A percentile compares a stretch with the other conserved stretches of the same genome.
These are phyloP conservation scores for Chrosomus eos DNA, from an alignment of 2,797 vertebrate genomes.

Conservation along the genomic window DNA sequence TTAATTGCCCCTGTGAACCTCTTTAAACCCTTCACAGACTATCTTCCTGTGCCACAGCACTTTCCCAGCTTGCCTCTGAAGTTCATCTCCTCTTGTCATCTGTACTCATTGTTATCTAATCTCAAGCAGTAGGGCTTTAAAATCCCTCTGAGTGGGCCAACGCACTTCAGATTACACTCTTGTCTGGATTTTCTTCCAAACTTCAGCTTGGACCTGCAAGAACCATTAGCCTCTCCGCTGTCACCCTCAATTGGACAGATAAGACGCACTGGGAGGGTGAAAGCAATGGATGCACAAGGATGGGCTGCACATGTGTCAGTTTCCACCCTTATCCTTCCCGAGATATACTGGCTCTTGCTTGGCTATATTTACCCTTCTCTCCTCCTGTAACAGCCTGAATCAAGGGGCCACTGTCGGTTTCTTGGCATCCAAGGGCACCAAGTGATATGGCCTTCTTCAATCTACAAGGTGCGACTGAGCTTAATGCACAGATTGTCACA, in stretches of 20 bases:
- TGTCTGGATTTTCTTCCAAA: conserved; percentile 26
- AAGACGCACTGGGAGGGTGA: conserved; percentile 1
- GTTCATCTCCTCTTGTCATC: conserved; percentile 37
- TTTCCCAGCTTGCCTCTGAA: conserved; percentile 50
- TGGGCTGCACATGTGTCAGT: conserved; percentile 17
- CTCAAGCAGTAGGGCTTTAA: conserved; percentile 34
- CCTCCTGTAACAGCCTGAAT: conserved; percentile 29
- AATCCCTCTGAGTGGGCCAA: conserved; percentile 16
- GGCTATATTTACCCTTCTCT: conserved; percentile 49
- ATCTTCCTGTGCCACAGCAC: conserved; percentile 40
- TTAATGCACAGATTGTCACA: conserved; percentile 36
- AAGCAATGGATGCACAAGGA: conserved; percentile 25
- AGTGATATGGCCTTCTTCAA: conserved; percentile 5
- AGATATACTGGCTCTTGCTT: conserved; percentile 31
- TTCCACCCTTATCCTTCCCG: conserved; percentile 40
- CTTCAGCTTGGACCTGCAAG: conserved; percentile 4
- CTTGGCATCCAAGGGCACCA: conserved; percentile 23
- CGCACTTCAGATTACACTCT: conserved; percentile 36
- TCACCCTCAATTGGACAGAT: conserved; percentile 35
- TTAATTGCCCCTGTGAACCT: conserved; percentile 28
- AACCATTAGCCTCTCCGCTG: conserved; percentile 18
- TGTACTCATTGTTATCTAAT: conserved; percentile 51
- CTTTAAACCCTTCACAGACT: neutral
- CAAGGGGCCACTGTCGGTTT: conserved; percentile 4
- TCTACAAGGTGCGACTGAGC: conserved; percentile 49